phyloP scores from a whole-genome alignment of 2,888 invertebrate genomes.

The Hyalella azteca region DNA sequence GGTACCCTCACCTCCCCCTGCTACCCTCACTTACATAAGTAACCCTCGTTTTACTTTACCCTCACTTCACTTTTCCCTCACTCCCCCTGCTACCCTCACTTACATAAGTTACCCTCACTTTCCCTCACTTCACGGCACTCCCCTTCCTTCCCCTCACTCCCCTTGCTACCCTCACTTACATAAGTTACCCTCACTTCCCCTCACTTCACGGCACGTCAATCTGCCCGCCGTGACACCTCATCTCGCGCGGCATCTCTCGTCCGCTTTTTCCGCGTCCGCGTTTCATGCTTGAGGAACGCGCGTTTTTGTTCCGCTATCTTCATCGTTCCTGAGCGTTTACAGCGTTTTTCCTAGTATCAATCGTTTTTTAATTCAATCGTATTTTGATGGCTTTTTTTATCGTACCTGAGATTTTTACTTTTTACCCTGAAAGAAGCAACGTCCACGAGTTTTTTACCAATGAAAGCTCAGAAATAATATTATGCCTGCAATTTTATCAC shows the following conservation, averaged over 20 bases:
- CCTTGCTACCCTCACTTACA: not conserved
- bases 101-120: not conserved
- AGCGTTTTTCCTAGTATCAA: too few relatives aligned
- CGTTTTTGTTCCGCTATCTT: too few relatives aligned
- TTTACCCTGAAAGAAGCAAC: too few relatives aligned
- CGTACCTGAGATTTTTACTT: too few relatives aligned
- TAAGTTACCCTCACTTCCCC: not conserved
- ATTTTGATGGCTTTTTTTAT: too few relatives aligned
- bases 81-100: not conserved
- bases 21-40: not conserved
- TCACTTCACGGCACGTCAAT: slow-evolving; percentile 30
- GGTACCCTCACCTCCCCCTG: not conserved
- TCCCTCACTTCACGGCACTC: not conserved
- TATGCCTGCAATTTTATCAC: too few relatives aligned
- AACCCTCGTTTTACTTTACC: too few relatives aligned
- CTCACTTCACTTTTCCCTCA: not conserved
- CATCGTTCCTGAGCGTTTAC: too few relatives aligned
- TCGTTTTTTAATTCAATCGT: too few relatives aligned
- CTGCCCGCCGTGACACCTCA: not conserved
- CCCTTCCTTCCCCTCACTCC: not conserved
- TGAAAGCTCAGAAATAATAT: too few relatives aligned
- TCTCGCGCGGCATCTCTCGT: not conserved
- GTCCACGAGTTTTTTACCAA: too few relatives aligned
- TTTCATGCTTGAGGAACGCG: not conserved
- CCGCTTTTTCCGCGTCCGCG: not conserved